phyloP scores from a whole-genome alignment of 2,888 invertebrate genomes.

The Zelleria hepariella region DNA sequence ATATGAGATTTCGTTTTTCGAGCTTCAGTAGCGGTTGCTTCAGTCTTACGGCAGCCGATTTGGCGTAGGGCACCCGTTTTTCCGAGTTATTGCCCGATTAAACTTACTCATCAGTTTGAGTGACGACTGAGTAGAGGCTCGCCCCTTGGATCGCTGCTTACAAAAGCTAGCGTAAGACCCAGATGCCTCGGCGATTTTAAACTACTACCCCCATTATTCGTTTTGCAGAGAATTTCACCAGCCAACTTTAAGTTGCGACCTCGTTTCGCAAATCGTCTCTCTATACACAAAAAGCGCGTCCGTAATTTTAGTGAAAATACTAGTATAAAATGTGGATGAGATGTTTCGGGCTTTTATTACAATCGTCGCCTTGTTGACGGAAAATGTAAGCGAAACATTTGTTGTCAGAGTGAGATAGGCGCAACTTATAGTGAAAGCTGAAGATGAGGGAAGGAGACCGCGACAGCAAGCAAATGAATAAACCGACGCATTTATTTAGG shows the following conservation, averaged over 20 bases:
- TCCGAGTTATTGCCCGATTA: neutral
- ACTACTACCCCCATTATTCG: slow-evolving; percentile 5
- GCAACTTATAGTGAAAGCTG: neutral
- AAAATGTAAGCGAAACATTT: neutral
- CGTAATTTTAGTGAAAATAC: neutral
- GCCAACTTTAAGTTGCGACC: neutral
- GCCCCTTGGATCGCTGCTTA: neutral
- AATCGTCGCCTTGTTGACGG: neutral
- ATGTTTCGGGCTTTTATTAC: neutral
- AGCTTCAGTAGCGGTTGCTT: too few species aligned
- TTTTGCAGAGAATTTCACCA: neutral
- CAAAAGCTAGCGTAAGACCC: neutral
- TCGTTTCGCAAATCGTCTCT: neutral
- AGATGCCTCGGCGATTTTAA: slow-evolving; percentile 5
- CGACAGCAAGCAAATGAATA: too few species aligned
- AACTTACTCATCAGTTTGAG: neutral
- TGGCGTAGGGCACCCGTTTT: too few species aligned
- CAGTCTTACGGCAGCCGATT: too few species aligned
- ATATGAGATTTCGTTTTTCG: too few species aligned
- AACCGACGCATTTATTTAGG: neutral
- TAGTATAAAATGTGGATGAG: neutral
- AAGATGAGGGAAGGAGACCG: neutral
- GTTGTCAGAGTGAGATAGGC: neutral
- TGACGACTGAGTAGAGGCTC: neutral
- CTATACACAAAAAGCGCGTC: neutral